phyloP scores from a whole-genome alignment of 2,797 vertebrate genomes.

The Anniella stebbinsi region DNA sequence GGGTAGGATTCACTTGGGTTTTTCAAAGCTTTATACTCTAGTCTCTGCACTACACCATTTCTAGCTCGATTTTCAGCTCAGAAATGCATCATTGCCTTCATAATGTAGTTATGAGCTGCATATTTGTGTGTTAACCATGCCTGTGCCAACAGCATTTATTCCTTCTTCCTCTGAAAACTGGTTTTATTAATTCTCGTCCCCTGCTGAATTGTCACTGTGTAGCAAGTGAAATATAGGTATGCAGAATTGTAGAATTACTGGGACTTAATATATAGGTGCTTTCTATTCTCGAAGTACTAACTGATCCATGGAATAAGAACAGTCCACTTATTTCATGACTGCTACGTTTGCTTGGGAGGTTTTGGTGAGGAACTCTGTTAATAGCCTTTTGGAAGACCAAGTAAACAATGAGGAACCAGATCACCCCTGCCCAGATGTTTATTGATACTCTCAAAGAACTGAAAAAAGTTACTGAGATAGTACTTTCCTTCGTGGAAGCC shows the following conservation, averaged over 20 bases:
- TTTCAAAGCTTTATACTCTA: background rate
- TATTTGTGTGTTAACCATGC: background rate
- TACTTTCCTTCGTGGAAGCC: no score
- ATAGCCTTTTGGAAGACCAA: no score
- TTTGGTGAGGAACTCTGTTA: no score
- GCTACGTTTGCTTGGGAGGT: no score
- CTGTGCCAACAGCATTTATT: background rate
- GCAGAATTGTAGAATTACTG: background rate
- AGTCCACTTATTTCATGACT: no score
- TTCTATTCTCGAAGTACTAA: no score
- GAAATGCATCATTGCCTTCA: no score
- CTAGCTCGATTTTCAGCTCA: background rate
- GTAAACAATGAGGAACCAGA: no score
- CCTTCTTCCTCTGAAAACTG: background rate
- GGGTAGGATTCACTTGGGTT: background rate
- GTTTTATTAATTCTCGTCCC: background rate
- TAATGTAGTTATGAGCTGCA: background rate
- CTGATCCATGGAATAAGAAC: no score
- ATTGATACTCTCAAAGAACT: no score
- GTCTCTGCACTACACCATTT: background rate
- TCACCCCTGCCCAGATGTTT: no score
- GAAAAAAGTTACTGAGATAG: no score
- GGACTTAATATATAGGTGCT: background rate
- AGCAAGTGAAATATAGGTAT: background rate
- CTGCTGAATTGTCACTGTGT: background rate